These are phyloP conservation scores for Rana temporaria DNA, from an alignment of 2,113 vertebrate genomes.

Conservation along the genomic window DNA sequence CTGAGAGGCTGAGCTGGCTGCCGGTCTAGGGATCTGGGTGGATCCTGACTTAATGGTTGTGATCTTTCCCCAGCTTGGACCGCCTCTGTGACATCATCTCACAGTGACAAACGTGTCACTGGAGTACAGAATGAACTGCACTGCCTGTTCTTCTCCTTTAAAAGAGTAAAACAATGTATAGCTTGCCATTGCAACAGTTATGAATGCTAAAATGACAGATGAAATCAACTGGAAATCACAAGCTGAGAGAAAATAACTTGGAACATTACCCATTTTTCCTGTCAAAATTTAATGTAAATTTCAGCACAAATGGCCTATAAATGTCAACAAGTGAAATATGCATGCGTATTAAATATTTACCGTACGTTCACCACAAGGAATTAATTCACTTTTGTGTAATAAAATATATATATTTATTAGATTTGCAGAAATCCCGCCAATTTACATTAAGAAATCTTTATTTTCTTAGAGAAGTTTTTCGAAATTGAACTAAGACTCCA, in stretches of 20 bases:
- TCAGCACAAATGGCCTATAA: constrained; percentile 11
- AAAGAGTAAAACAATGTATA: too few species aligned
- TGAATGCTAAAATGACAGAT: not conserved
- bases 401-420: constrained; percentile 31
- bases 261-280: constrained; percentile 4
- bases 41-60: too few species aligned
- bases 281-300: not conserved
- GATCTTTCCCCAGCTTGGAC: too few species aligned
- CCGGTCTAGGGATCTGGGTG: too few species aligned
- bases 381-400: not conserved
- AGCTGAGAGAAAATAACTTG: not conserved
- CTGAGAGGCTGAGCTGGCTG: too few species aligned
- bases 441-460: not conserved
- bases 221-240: not conserved
- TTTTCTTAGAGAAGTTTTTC: not conserved
- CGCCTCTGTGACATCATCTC: too few species aligned
- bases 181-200: too few species aligned
- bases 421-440: not conserved
- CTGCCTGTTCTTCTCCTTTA: too few species aligned
- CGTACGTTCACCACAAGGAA: not conserved
- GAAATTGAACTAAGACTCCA: not conserved
- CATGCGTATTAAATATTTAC: constrained; percentile 24
- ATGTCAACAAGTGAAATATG: constrained; percentile 22
- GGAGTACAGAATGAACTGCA: too few species aligned
- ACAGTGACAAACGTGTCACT: too few species aligned